Conservation (phyloP, 2,797 vertebrate species). For the Hemitrygon akajei region DNA sequence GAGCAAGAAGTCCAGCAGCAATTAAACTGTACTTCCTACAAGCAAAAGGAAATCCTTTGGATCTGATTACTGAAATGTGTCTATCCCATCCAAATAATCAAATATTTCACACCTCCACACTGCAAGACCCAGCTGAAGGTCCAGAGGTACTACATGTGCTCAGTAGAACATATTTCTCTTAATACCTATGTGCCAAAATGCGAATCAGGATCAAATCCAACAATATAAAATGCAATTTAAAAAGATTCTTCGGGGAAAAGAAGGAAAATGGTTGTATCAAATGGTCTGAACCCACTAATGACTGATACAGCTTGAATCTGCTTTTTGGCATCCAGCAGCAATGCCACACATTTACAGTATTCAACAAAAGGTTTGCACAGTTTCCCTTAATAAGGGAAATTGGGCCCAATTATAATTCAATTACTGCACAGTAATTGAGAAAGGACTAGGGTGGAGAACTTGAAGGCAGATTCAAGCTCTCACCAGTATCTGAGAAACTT, state of each 20-base stretch:
- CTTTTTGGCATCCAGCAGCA: background rate
- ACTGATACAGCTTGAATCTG: background rate
- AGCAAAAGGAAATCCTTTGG: slow-evolving; percentile 39
- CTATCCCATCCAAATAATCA: background rate
- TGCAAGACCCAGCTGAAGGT: slow-evolving; percentile 32
- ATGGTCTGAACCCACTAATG: background rate
- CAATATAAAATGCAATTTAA: background rate
- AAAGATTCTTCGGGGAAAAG: no score
- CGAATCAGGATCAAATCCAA: slow-evolving; percentile 42
- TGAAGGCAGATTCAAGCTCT: background rate
- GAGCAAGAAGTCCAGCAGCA: slow-evolving; percentile 40
- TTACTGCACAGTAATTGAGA: background rate
- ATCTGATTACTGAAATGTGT: slow-evolving; percentile 41
- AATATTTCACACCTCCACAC: slow-evolving; percentile 37
- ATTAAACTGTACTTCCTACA: slow-evolving; percentile 39
- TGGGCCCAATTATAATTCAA: background rate
- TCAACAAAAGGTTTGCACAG: background rate
- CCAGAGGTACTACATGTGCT: background rate
- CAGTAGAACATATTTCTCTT: slow-evolving; percentile 39
- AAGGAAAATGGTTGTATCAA: background rate
- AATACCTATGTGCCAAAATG: slow-evolving; percentile 42
- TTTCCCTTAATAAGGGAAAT: slow-evolving; percentile 23
- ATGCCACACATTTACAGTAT: background rate
- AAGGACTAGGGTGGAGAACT: background rate
- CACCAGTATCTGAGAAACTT: background rate